Conservation (phyloP, 2,797 vertebrate genomes). For the Arctocebus calabarensis region DNA sequence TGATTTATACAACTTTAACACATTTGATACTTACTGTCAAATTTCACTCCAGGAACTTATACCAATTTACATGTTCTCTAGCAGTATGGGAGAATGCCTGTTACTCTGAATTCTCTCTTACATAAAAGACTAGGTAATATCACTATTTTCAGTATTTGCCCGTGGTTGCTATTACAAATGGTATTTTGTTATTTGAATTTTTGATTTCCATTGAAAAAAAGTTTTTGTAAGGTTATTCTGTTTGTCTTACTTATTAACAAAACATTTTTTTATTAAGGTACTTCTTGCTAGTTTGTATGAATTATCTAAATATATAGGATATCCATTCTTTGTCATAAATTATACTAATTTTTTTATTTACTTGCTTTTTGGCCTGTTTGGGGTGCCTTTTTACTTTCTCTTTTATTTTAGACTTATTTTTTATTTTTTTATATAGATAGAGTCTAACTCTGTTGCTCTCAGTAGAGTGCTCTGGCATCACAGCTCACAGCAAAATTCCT, state of each 20-base stretch:
- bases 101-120: not conserved
- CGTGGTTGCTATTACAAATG: not conserved
- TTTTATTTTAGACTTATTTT: not conserved
- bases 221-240: not conserved
- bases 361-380: not conserved
- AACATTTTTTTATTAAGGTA: not conserved
- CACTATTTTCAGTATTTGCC: conserved; percentile 14
- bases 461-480: too few relatives aligned
- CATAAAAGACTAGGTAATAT: not conserved
- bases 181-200: conserved; percentile 52
- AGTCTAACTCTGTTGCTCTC: too few relatives aligned
- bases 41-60: not conserved
- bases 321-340: not conserved
- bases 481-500: too few relatives aligned
- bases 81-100: not conserved
- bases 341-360: not conserved
- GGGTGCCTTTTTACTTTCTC: not conserved
- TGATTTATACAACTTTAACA: conserved; percentile 37
- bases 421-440: too few relatives aligned
- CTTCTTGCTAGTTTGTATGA: conserved; percentile 32
- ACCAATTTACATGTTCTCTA: not conserved
- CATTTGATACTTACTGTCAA: conserved; percentile 34
- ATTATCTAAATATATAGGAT: not conserved
- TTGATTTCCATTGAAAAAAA: not conserved
- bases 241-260: not conserved